A percentile compares a stretch with the other conserved stretches of the same genome.
These are phyloP conservation scores for Trematocara nigrifrons DNA, from an alignment of 2,113 vertebrate species.

Conservation along the genomic window DNA sequence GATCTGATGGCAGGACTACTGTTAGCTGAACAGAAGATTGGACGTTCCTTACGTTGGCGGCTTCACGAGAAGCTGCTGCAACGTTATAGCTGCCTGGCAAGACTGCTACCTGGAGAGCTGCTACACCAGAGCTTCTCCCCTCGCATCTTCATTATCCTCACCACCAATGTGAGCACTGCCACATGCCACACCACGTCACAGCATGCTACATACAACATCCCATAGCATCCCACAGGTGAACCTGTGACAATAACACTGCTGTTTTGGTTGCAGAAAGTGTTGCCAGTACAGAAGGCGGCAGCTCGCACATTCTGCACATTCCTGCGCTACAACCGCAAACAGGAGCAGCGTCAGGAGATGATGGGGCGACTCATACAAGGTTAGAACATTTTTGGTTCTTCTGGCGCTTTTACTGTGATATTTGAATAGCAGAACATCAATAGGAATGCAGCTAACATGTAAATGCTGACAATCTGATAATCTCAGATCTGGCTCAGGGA, in stretches of 20 bases:
- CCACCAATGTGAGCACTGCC: constrained; percentile 81
- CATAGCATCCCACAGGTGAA: too few relatives aligned
- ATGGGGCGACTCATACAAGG: constrained; percentile 89
- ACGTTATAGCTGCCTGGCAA: constrained; percentile 85
- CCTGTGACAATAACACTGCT: not conserved
- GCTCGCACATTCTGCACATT: constrained; percentile 88
- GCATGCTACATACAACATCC: not conserved
- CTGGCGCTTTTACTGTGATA: not conserved
- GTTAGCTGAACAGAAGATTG: constrained; percentile 85
- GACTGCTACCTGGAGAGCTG: constrained; percentile 87
- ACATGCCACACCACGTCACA: not conserved
- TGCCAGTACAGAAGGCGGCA: constrained; percentile 91
- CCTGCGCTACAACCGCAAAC: constrained; percentile 89
- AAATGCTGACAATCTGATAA: not conserved
- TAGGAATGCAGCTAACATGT: not conserved
- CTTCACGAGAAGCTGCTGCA: constrained; percentile 88
- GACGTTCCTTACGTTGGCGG: constrained; percentile 88
- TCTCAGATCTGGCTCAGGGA: constrained; percentile 86
- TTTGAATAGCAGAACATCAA: not conserved
- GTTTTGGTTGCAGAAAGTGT: constrained; percentile 78
- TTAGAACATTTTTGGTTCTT: constrained; percentile 56
- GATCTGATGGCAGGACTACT: constrained; percentile 86
- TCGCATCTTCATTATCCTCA: constrained; percentile 87
- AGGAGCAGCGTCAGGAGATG: constrained; percentile 89
- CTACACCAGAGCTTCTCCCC: constrained; percentile 91